Percentiles rank a stretch among this genome's conserved stretches.
phyloP scores from a whole-genome alignment of 2,797 vertebrate genomes.

The Falco biarmicus region DNA sequence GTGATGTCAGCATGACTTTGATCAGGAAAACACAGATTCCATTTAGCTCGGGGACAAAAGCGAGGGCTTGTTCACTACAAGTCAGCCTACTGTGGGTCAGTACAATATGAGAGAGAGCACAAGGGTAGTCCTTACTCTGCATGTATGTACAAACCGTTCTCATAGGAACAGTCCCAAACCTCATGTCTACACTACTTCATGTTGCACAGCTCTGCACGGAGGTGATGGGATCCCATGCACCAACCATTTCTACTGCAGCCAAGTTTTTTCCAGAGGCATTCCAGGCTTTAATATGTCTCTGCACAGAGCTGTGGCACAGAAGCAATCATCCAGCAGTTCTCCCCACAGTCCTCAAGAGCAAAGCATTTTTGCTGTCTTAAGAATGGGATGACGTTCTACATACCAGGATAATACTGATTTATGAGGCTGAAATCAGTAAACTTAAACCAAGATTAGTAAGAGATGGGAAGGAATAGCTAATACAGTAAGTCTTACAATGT shows the following conservation, averaged over 20 bases:
- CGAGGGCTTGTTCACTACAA: not conserved
- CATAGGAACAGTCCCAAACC: fast-evolving
- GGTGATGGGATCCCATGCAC: not conserved
- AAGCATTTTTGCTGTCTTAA: not conserved
- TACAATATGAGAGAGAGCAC: not conserved
- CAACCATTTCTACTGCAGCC: not conserved
- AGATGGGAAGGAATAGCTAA: not conserved
- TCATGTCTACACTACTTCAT: fast-evolving
- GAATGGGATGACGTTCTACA: not conserved
- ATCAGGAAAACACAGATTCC: not conserved
- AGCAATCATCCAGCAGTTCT: not conserved
- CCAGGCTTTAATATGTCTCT: not conserved
- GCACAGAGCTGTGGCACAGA: not conserved
- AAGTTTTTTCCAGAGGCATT: not conserved
- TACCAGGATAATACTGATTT: not conserved
- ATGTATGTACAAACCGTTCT: fast-evolving
- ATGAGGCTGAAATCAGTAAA: not conserved
- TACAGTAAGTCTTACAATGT: not conserved
- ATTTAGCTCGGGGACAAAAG: not conserved
- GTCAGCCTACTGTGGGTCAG: not conserved
- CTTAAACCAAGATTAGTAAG: not conserved
- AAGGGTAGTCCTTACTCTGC: not conserved
- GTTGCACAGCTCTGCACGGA: not conserved
- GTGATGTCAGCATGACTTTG: not conserved
- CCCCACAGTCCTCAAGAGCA: not conserved